Conservation (phyloP, 2,113 vertebrate species). For the Ctenomys sociabilis region DNA sequence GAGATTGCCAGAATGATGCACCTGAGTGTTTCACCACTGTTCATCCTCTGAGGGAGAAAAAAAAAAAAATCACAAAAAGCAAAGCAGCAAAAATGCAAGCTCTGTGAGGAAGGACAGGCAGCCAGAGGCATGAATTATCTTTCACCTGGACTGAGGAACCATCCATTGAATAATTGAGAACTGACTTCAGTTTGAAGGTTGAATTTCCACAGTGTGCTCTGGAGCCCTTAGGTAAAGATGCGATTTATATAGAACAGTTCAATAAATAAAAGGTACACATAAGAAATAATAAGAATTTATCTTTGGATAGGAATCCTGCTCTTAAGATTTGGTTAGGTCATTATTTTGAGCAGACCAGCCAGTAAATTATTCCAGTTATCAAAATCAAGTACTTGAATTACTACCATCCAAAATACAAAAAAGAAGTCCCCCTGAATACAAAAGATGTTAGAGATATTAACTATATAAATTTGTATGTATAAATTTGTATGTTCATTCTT, state of each 20-base stretch:
- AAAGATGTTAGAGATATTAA: background rate
- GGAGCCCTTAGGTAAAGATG: constrained; percentile 24
- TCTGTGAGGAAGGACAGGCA: background rate
- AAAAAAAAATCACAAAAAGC: background rate
- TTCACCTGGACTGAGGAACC: background rate
- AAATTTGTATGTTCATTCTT: background rate
- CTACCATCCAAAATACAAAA: background rate
- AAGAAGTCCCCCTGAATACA: background rate
- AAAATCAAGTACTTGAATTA: background rate
- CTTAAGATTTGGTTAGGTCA: constrained; percentile 49
- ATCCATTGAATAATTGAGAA: constrained; percentile 59
- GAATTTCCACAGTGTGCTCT: background rate
- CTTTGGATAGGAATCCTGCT: background rate
- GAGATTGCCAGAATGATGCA: background rate
- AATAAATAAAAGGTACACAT: constrained; percentile 64
- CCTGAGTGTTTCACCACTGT: background rate
- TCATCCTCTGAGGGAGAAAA: background rate
- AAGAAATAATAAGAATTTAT: background rate
- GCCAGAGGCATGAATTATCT: constrained; percentile 22
- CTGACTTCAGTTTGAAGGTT: constrained; percentile 58
- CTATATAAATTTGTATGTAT: background rate
- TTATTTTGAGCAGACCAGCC: background rate
- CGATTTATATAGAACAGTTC: constrained; percentile 61
- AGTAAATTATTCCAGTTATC: background rate
- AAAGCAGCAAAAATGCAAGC: background rate